Conservation (phyloP, 2,888 invertebrate species). For the Pseudococcus jackbeardsleyi region DNA sequence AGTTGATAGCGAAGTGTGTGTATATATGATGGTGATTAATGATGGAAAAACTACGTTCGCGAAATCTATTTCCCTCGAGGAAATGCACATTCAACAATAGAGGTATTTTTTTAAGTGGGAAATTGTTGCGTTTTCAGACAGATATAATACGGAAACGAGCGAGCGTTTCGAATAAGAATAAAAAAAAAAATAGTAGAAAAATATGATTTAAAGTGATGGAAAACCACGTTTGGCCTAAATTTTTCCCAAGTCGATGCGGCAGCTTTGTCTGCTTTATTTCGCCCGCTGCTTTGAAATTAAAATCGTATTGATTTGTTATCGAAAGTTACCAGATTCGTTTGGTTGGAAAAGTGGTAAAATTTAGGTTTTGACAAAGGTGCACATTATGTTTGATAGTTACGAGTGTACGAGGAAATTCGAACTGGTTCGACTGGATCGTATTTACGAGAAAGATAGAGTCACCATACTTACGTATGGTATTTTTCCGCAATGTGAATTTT, state of each 20-base stretch:
- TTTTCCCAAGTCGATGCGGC: neutral
- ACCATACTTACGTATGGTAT: neutral
- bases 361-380: no score
- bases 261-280: neutral
- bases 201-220: conserved; percentile 18
- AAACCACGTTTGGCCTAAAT: conserved; percentile 34
- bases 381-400: neutral
- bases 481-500: neutral
- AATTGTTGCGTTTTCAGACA: conserved; percentile 63
- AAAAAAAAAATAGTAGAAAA: neutral
- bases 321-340: neutral
- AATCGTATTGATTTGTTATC: neutral
- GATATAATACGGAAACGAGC: conserved; percentile 62
- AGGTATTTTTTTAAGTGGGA: conserved; percentile 61
- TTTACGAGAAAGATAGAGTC: neutral
- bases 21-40: conserved; percentile 56
- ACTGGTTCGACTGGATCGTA: conserved; percentile 36
- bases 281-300: neutral
- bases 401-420: conserved; percentile 31
- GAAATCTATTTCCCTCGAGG: conserved; percentile 63
- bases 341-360: neutral
- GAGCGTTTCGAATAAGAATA: conserved; percentile 22
- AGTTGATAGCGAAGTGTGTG: conserved; percentile 61
- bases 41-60: conserved; percentile 52
- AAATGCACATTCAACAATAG: conserved; percentile 63